A percentile compares a stretch with the other conserved stretches of the same genome.
Conservation (phyloP, 2,113 vertebrate genomes). For the Porphyrio hochstetteri region DNA sequence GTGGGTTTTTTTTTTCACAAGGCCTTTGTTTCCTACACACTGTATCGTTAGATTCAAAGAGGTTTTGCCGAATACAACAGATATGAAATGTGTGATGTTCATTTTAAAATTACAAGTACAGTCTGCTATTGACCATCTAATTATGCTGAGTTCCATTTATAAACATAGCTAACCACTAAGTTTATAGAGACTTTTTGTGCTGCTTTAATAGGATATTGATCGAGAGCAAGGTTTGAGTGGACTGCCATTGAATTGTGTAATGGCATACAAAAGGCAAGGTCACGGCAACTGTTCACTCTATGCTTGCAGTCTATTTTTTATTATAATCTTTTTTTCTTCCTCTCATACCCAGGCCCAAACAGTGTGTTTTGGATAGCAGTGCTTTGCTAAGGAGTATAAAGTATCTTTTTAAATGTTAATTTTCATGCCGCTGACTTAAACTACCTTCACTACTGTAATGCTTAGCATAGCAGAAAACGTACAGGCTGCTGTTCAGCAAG, state of each 20-base stretch:
- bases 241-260: constrained; percentile 95
- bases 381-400: constrained; percentile 53
- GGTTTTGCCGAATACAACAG: constrained; percentile 47
- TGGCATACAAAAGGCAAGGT: constrained; percentile 94
- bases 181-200: constrained; percentile 92
- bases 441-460: constrained; percentile 4
- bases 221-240: constrained; percentile 93
- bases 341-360: constrained; percentile 56
- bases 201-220: constrained; percentile 99
- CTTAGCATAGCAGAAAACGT: constrained; percentile 46
- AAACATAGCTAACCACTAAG: constrained; percentile 89
- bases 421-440: constrained; percentile 53
- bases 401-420: constrained; percentile 63
- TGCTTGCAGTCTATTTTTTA: constrained; percentile 75
- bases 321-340: constrained; percentile 69
- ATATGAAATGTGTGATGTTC: constrained; percentile 76
- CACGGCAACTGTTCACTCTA: constrained; percentile 74
- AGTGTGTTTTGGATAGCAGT: constrained; percentile 36
- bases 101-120: constrained; percentile 84
- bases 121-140: constrained; percentile 86
- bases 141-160: constrained; percentile 92
- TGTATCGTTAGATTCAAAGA: constrained; percentile 13
- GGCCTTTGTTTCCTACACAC: constrained; percentile 44
- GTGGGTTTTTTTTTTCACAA: neutral
- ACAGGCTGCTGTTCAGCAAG: neutral